Evolutionary conservation across 1,140 invertebrate species (phyloP).

Genomic region (Glossosoma conforme): DNA sequence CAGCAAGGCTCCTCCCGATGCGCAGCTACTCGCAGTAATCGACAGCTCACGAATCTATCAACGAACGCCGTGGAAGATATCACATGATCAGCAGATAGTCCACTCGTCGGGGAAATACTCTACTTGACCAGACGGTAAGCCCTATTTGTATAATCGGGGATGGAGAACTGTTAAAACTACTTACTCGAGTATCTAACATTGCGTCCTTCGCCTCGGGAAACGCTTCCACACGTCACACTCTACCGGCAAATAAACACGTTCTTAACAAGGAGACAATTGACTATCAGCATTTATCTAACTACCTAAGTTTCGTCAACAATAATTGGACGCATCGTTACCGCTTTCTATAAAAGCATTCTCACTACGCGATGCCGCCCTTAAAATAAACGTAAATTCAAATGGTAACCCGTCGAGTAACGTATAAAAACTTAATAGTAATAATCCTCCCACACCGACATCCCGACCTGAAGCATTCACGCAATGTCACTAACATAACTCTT

Average conservation of each 20-base stretch:
- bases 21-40: too few species aligned
- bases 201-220: too few species aligned
- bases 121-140: too few species aligned
- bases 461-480: conserved; percentile 3
- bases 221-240: too few species aligned
- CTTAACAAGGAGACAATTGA: conserved; percentile 30
- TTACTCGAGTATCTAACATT: too few species aligned
- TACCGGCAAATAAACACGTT: conserved; percentile 26
- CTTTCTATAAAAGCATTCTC: conserved; percentile 22
- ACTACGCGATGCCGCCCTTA: conserved; percentile 3
- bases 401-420: conserved; percentile 30
- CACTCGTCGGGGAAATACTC: too few species aligned
- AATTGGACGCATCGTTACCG: conserved; percentile 8
- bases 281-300: conserved; percentile 32
- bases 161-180: too few species aligned
- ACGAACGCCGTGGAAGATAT: too few species aligned
- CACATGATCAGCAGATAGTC: too few species aligned
- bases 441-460: conserved; percentile 2
- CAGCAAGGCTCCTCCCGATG: too few species aligned
- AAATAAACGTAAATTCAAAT: conserved; percentile 18
- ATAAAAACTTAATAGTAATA: conserved; percentile 22
- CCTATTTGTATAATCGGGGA: too few species aligned
- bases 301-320: conserved; percentile 21
- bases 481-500: neutral
- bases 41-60: too few species aligned